These are phyloP conservation scores for Stylophora pistillata DNA, from an alignment of 64 coral and sea anemone genomes.

Conservation along the genomic window DNA sequence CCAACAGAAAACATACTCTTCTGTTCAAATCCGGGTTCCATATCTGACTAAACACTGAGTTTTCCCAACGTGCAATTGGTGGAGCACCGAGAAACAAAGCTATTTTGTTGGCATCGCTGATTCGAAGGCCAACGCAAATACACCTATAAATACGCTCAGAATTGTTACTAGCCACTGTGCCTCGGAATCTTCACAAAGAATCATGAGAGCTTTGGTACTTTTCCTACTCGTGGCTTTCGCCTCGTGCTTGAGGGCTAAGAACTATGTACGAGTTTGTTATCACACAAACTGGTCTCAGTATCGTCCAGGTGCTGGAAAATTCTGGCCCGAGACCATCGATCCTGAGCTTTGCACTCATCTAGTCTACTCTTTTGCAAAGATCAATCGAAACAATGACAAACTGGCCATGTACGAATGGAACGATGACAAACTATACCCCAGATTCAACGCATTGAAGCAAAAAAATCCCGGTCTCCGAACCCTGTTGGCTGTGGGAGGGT, in stretches of 20 bases:
- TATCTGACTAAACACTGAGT: background rate
- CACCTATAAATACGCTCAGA: background rate
- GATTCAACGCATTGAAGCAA: slow-evolving; percentile 60
- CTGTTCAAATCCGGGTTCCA: background rate
- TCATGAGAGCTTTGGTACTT: slow-evolving; percentile 17
- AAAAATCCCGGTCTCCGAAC: slow-evolving; percentile 36
- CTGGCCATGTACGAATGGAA: slow-evolving; percentile 79
- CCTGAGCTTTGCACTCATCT: slow-evolving; percentile 63
- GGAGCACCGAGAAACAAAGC: background rate
- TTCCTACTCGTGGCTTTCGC: slow-evolving; percentile 50
- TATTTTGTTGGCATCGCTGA: background rate
- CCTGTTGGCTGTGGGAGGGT: slow-evolving; percentile 60
- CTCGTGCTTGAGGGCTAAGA: slow-evolving; percentile 20
- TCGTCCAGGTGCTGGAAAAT: slow-evolving; percentile 50
- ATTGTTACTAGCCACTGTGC: no score
- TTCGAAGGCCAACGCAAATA: background rate
- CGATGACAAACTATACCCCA: slow-evolving; percentile 74
- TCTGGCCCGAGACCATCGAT: slow-evolving; percentile 63
- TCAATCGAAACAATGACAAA: slow-evolving; percentile 45
- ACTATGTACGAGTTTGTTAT: slow-evolving; percentile 69
- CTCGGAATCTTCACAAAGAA: background rate
- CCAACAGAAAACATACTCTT: background rate
- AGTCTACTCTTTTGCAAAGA: slow-evolving; percentile 74
- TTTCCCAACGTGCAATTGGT: background rate
- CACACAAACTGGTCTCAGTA: slow-evolving; percentile 80